Evolutionary conservation across 2,113 vertebrate genomes (phyloP).

Genomic region (Daboia siamensis): DNA sequence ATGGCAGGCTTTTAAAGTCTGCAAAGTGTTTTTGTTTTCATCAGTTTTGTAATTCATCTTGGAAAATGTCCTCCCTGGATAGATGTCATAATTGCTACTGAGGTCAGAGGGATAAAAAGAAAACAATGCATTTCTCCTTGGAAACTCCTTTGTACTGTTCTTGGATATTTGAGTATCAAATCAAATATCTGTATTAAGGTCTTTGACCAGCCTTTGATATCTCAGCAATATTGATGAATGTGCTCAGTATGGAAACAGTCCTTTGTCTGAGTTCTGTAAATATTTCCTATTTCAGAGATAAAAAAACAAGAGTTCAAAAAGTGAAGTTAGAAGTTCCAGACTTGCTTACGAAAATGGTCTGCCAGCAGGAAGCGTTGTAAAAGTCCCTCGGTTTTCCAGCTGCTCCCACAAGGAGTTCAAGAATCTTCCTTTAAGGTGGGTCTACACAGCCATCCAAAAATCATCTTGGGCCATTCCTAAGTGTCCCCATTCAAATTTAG

Average conservation of each 20-base stretch:
- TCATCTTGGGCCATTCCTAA: neutral
- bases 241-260: constrained; percentile 51
- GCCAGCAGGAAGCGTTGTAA: neutral
- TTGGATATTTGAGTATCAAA: constrained; percentile 32
- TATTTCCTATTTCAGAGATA: neutral
- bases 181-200: neutral
- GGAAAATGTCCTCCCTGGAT: constrained; percentile 37
- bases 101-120: constrained; percentile 18
- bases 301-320: neutral
- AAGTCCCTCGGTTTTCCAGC: neutral
- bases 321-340: neutral
- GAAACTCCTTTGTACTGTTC: constrained; percentile 26
- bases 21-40: constrained; percentile 1
- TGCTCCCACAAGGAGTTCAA: neutral
- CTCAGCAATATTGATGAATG: constrained; percentile 41
- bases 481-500: neutral
- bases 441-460: neutral
- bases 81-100: constrained; percentile 41
- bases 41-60: constrained; percentile 40
- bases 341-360: neutral
- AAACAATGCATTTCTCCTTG: constrained; percentile 22
- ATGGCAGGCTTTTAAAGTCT: neutral
- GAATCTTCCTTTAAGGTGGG: neutral
- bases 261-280: constrained; percentile 41
- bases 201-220: constrained; percentile 11